Evolutionary conservation across 2,888 invertebrate species (phyloP).

Genomic region (Tanytarsus gracilentus): DNA sequence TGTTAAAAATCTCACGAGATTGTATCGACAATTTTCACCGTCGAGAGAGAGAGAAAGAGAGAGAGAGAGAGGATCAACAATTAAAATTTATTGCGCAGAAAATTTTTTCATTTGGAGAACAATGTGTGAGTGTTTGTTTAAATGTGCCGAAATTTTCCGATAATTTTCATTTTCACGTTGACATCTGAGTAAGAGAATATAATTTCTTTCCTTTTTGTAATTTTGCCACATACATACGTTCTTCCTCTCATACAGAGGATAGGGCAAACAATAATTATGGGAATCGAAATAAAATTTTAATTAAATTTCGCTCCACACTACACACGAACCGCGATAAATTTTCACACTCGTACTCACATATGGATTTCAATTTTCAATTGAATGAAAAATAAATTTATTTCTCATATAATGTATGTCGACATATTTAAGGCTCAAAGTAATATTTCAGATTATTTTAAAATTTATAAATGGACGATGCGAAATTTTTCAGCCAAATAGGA

Average conservation of each 20-base stretch:
- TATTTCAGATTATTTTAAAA: neutral
- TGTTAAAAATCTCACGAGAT: neutral
- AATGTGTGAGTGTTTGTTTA: neutral
- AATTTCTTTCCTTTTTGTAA: neutral
- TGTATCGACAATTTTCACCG: slow-evolving; percentile 3
- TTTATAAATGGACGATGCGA: slow-evolving; percentile 62
- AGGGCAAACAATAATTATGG: slow-evolving; percentile 18
- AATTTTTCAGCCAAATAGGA: slow-evolving; percentile 98
- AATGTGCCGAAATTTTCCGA: neutral
- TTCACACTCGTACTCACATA: too few relatives aligned
- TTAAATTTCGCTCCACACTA: slow-evolving; percentile 17
- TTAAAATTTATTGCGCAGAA: slow-evolving; percentile 27
- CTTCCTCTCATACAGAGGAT: too few relatives aligned
- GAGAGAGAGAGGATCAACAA: neutral
- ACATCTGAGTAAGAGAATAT: too few relatives aligned
- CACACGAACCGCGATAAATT: too few relatives aligned
- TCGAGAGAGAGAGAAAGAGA: neutral
- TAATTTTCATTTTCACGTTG: neutral
- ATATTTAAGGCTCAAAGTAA: too few relatives aligned
- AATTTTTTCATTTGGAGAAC: too few relatives aligned
- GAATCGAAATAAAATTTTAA: slow-evolving; percentile 27
- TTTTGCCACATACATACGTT: neutral
- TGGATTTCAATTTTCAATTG: too few relatives aligned
- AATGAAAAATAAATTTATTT: too few relatives aligned
- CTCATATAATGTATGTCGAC: too few relatives aligned